Percentiles rank a stretch among this genome's conserved stretches.
These are phyloP conservation scores for Oceanodroma leucorhoa DNA, from an alignment of 2,797 vertebrate genomes.

Conservation along the genomic window DNA sequence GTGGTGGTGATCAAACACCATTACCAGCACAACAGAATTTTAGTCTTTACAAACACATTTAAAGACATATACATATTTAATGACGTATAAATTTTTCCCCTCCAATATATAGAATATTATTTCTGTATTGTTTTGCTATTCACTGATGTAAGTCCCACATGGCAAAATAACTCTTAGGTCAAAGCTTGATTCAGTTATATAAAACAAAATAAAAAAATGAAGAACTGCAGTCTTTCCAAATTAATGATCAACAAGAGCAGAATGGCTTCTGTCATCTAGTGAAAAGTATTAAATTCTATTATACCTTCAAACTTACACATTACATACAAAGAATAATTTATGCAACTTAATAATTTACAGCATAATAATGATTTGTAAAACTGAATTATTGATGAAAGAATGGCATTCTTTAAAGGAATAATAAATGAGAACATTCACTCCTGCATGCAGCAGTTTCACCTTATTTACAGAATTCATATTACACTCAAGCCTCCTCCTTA, in stretches of 20 bases:
- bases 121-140: not conserved
- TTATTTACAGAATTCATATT: conserved; percentile 43
- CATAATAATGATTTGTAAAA: conserved; percentile 59
- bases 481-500: not conserved
- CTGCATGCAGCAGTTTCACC: not conserved
- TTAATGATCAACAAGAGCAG: not conserved
- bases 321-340: conserved; percentile 48
- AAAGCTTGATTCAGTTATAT: not conserved
- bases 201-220: conserved; percentile 12
- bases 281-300: conserved; percentile 3
- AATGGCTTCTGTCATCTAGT: not conserved
- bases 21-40: not conserved
- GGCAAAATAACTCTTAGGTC: not conserved
- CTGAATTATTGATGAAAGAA: conserved; percentile 56
- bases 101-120: not conserved
- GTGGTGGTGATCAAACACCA: not conserved
- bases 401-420: conserved; percentile 33
- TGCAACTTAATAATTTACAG: conserved; percentile 55
- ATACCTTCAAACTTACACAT: not conserved
- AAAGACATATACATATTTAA: not conserved
- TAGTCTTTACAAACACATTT: not conserved
- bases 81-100: not conserved
- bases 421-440: not conserved
- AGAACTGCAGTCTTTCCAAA: not conserved
- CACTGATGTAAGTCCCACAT: not conserved